phyloP scores from a whole-genome alignment of 2,113 vertebrate genomes.

The Perccottus glenii region DNA sequence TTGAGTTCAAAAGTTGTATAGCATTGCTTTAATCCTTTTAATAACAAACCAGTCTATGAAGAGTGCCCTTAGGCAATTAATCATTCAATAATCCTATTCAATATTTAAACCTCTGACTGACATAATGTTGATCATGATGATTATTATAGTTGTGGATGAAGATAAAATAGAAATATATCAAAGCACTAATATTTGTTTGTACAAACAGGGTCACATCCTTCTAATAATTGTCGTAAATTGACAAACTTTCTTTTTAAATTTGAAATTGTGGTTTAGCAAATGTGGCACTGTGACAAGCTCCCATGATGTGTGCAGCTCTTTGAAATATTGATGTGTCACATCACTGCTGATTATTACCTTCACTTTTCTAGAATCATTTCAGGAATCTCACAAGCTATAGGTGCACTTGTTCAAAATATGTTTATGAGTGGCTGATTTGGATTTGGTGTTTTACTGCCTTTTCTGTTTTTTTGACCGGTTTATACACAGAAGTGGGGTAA shows the following conservation, averaged over 20 bases:
- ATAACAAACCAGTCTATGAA: too few relatives aligned
- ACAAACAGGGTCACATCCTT: too few relatives aligned
- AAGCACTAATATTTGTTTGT: neutral
- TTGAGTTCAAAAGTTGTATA: too few relatives aligned
- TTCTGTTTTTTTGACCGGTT: neutral
- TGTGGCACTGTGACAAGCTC: neutral
- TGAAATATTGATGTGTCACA: conserved; percentile 9
- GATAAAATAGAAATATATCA: neutral
- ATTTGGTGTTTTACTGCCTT: neutral
- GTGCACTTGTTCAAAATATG: too few relatives aligned
- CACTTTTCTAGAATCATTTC: neutral
- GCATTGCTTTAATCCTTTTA: too few relatives aligned
- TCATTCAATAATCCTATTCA: neutral
- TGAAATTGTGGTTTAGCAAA: neutral
- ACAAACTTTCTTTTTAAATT: neutral
- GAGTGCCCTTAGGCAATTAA: neutral
- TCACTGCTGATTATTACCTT: neutral
- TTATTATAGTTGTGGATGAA: neutral
- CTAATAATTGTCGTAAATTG: neutral
- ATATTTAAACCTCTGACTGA: neutral
- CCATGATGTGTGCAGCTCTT: neutral
- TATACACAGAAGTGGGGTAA: neutral
- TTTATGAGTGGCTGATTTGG: neutral
- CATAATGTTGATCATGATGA: neutral
- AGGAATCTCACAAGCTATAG: neutral